Percentiles rank a stretch among this genome's conserved stretches.
Evolutionary conservation across 1,140 invertebrate species (phyloP).

Genomic region (Bombus sibiricus): DNA sequence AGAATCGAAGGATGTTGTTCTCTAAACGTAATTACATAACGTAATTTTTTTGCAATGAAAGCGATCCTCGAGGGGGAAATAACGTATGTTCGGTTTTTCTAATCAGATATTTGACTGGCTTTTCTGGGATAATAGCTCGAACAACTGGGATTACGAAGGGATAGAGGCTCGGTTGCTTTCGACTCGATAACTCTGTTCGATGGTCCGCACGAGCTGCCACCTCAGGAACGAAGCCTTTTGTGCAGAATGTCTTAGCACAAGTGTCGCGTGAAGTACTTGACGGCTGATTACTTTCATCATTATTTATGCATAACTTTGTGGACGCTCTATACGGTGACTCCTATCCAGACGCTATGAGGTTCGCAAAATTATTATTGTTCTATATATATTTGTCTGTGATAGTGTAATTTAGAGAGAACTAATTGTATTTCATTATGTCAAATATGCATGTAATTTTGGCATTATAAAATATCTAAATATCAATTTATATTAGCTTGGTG

Average conservation of each 20-base stretch:
- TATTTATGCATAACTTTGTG: neutral
- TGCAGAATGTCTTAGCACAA: neutral
- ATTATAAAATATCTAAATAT: too few species aligned
- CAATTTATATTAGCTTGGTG: too few species aligned
- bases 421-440: too few species aligned
- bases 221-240: slow-evolving; percentile 42
- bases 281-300: neutral
- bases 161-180: slow-evolving; percentile 57
- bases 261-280: neutral
- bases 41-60: slow-evolving; percentile 51
- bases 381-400: too few species aligned
- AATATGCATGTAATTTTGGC: too few species aligned
- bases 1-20: slow-evolving; percentile 55
- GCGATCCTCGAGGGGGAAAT: slow-evolving; percentile 58
- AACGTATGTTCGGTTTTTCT: slow-evolving; percentile 72
- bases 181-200: slow-evolving; percentile 70
- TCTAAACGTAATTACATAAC: slow-evolving; percentile 67
- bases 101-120: slow-evolving; percentile 71
- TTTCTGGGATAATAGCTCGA: slow-evolving; percentile 68
- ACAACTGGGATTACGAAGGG: slow-evolving; percentile 59
- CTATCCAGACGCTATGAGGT: too few species aligned
- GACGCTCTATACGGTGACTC: too few species aligned
- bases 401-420: too few species aligned
- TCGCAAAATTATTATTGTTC: too few species aligned
- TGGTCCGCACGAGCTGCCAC: slow-evolving; percentile 59